Base-by-base conservation (phyloP, 2,797 vertebrate genomes). In the Rhabdophis nuchalis region DNA sequence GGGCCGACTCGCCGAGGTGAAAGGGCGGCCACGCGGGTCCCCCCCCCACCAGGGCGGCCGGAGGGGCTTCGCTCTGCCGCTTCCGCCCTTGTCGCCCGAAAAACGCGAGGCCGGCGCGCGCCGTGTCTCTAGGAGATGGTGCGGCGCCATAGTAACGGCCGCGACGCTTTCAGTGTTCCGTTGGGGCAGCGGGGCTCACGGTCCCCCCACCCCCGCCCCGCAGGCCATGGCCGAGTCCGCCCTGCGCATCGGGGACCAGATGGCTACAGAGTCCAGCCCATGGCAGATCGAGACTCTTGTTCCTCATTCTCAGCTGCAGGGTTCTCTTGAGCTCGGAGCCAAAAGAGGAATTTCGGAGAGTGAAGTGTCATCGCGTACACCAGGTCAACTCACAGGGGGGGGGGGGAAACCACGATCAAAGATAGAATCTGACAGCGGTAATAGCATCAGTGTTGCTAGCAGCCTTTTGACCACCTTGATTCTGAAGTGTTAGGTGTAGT, bases 231-330 rank as follows among this genome's bases (percentile, higher is more conserved):
- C 97, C 0, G 93, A 92, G 60, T 93, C 97, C 1, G 96, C 97
- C 89, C 16, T 97, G 5, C 92, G 96, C 88, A 97, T 99, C 1
- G 98, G 98, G 89, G 97, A 98, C 96, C 99, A 99, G 97, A 96
- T 99, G n/a, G 86, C 92, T n/a, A 53, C 93, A 52, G 41, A 50
- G 16, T 90, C 93, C 0, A 16, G 1, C 52, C 3, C 14, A 82
- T 72, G 92, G 61, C 91, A 93, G 54, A 5, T 36, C 5, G n/a
- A 93, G 61, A 25, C 57, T 13, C 13, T 10, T n/a, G 20, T 12
- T 25, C 53, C 60, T n/a, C 32, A 86, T 20, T 29, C 36, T 50
- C 61, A 50, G 4, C 23, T 57, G 53, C 64, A 54, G n/a, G 2
- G 46, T 23, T 87, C 14, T 13, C 5, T 57, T 36, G 25, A 46